Percentiles rank a stretch among this genome's conserved stretches.
phyloP scores from a whole-genome alignment of 2,797 vertebrate genomes.

The Philypnodon macrostomus region DNA sequence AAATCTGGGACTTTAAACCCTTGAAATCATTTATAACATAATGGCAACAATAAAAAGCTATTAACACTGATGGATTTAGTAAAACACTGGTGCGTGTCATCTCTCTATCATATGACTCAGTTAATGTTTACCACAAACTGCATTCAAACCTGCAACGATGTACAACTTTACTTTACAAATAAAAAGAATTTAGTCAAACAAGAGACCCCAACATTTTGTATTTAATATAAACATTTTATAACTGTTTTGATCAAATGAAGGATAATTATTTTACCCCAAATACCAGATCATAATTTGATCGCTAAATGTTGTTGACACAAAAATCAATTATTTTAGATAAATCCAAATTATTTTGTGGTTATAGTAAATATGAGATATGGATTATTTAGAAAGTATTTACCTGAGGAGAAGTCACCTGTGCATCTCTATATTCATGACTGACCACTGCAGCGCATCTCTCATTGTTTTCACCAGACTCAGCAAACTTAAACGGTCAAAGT shows the following conservation, averaged over 20 bases:
- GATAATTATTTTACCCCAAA: not conserved
- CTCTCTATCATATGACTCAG: slow-evolving; percentile 67
- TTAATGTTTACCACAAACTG: slow-evolving; percentile 65
- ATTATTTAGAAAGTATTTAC: slow-evolving; percentile 34
- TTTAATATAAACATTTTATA: not conserved
- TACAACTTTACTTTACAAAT: not conserved
- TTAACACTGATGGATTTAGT: not conserved
- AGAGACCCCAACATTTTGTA: not conserved
- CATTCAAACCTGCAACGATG: not conserved
- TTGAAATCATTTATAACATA: not conserved
- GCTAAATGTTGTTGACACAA: too few species aligned
- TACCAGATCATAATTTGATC: not conserved
- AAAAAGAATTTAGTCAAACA: not conserved
- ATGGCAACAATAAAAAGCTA: not conserved
- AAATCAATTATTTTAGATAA: not conserved
- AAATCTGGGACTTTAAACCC: not conserved
- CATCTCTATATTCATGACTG: slow-evolving; percentile 33
- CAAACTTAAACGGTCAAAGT: slow-evolving; percentile 68
- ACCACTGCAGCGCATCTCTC: slow-evolving; percentile 49
- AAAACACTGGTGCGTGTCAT: slow-evolving; percentile 16
- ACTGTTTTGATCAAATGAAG: not conserved
- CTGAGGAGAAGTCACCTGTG: slow-evolving; percentile 43
- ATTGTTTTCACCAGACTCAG: slow-evolving; percentile 44
- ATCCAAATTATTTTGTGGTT: too few species aligned
- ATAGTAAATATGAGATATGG: not conserved